These are phyloP conservation scores for Speoplatyrhinus poulsoni DNA, from an alignment of 2,113 vertebrate species.

Conservation along the genomic window DNA sequence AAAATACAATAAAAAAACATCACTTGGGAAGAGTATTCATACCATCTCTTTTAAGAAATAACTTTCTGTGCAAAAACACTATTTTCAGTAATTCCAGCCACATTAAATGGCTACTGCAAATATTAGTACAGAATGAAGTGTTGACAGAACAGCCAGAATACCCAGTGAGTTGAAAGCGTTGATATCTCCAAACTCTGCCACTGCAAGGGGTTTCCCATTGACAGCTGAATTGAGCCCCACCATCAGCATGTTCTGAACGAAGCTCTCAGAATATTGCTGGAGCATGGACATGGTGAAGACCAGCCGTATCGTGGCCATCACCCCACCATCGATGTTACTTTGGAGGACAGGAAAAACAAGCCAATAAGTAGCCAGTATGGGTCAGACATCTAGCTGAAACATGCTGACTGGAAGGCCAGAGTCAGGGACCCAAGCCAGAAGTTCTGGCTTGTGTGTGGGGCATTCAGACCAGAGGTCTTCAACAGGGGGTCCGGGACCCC, in stretches of 20 bases:
- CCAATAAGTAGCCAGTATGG: no score
- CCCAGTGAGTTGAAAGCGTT: constrained; percentile 79
- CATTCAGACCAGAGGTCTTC: background rate
- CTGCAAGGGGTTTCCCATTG: constrained; percentile 62
- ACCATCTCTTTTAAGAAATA: background rate
- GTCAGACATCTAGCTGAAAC: no score
- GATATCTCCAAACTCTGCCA: constrained; percentile 84
- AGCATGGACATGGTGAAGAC: constrained; percentile 72
- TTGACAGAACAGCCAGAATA: constrained; percentile 38
- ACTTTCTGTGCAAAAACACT: background rate
- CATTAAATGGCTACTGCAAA: background rate
- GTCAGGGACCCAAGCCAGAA: no score
- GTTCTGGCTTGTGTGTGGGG: background rate
- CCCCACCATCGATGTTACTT: constrained; percentile 79
- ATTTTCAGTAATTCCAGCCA: background rate
- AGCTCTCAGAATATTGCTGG: constrained; percentile 69
- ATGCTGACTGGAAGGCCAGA: no score
- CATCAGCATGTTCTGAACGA: constrained; percentile 79
- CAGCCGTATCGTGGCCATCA: constrained; percentile 82
- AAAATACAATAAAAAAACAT: background rate
- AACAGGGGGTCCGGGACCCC: no score
- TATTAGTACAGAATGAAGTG: constrained; percentile 4
- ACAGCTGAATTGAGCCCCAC: constrained; percentile 73
- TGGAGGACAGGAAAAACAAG: background rate
- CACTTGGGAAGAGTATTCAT: background rate